phyloP scores from a whole-genome alignment of 1,140 invertebrate species.

The Ctenoplectra terminalis region DNA sequence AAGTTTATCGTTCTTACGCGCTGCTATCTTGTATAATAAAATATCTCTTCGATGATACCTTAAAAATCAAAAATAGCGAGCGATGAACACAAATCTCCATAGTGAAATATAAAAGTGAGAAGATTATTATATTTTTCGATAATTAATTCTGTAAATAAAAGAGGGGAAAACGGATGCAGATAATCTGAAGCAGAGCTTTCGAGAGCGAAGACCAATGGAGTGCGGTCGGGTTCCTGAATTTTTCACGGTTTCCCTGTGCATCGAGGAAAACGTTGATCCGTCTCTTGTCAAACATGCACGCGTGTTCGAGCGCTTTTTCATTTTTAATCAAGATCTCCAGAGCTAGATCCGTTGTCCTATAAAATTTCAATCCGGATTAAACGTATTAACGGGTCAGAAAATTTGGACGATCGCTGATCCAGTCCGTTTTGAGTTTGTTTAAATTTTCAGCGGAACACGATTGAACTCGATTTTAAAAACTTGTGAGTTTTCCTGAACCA shows the following conservation, averaged over 20 bases:
- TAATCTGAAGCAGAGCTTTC: not conserved
- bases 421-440: too few relatives aligned
- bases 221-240: not conserved
- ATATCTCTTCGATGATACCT: not conserved
- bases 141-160: constrained; percentile 15
- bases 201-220: not conserved
- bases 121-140: too few relatives aligned
- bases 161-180: not conserved
- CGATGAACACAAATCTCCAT: too few relatives aligned
- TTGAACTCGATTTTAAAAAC: too few relatives aligned
- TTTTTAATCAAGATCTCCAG: constrained; percentile 5
- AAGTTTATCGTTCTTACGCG: too few relatives aligned
- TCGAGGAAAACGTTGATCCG: too few relatives aligned
- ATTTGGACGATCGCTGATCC: not conserved
- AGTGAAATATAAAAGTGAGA: too few relatives aligned
- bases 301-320: constrained; percentile 9
- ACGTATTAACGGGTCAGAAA: not conserved
- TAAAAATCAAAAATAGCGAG: not conserved
- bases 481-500: too few relatives aligned
- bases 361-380: constrained; percentile 7
- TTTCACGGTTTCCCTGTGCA: not conserved
- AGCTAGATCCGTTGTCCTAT: not conserved
- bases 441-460: not conserved
- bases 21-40: not conserved
- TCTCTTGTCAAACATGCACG: constrained; percentile 16